These are phyloP conservation scores for Carduelis carduelis DNA, from an alignment of 2,797 vertebrate species.

Conservation along the genomic window DNA sequence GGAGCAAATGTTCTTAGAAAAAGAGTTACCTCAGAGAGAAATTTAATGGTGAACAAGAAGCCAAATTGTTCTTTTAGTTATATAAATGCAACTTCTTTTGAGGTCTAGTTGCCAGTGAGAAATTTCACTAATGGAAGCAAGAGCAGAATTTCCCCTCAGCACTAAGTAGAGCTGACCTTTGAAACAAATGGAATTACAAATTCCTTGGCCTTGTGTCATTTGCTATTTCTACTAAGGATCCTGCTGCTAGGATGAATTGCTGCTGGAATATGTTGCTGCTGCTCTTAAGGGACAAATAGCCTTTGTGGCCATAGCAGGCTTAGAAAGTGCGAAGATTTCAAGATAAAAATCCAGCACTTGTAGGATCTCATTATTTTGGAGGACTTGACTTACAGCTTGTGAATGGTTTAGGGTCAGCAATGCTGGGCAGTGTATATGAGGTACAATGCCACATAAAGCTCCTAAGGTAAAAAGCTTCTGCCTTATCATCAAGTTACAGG, in stretches of 20 bases:
- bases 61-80: neutral
- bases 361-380: neutral
- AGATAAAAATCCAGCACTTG: neutral
- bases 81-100: neutral
- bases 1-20: neutral
- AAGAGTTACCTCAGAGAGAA: neutral
- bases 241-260: neutral
- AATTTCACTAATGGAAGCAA: constrained; percentile 15
- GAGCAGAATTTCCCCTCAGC: constrained; percentile 3
- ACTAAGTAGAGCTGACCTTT: constrained; percentile 27
- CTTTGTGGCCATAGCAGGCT: neutral
- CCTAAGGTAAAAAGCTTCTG: neutral
- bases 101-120: neutral
- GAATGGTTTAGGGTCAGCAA: neutral
- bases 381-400: neutral
- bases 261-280: neutral
- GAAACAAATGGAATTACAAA: constrained; percentile 10
- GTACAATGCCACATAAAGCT: neutral
- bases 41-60: neutral
- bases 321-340: neutral
- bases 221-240: neutral
- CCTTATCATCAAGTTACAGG: neutral
- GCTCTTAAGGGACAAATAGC: neutral
- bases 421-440: neutral
- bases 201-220: constrained; percentile 13